Percentiles rank a stretch among this genome's conserved stretches.
Evolutionary conservation across 2,888 invertebrate species (phyloP).

Genomic region (Fragum whitleyi): DNA sequence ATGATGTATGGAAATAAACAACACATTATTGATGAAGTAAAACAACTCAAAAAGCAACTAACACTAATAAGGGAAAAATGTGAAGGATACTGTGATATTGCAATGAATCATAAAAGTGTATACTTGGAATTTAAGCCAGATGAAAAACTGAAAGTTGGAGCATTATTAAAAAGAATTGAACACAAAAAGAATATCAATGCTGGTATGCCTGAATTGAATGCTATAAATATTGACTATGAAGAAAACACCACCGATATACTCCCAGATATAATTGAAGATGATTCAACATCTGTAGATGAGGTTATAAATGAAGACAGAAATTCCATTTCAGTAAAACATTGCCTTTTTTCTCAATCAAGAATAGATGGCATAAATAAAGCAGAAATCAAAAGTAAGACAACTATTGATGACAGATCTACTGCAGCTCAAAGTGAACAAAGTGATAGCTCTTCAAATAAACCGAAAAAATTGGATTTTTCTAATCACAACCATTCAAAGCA

Average conservation of each 20-base stretch:
- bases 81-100: neutral
- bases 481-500: no score
- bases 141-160: neutral
- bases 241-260: neutral
- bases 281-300: neutral
- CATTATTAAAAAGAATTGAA: neutral
- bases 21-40: neutral
- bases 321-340: no score
- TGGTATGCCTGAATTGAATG: neutral
- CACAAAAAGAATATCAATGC: neutral
- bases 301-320: neutral
- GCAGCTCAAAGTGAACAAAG: no score
- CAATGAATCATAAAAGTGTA: neutral
- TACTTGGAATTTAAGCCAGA: neutral
- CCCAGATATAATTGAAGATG: constrained; percentile 19
- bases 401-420: neutral
- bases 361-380: neutral
- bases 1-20: neutral
- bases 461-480: no score
- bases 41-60: neutral
- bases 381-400: neutral
- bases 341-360: no score
- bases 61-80: neutral
- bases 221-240: neutral
- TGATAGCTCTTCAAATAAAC: no score